Evolutionary conservation across 2,797 vertebrate species (phyloP), one percentile per base, ranked within the genome.

Genomic region (Channallabes apus): DNA sequence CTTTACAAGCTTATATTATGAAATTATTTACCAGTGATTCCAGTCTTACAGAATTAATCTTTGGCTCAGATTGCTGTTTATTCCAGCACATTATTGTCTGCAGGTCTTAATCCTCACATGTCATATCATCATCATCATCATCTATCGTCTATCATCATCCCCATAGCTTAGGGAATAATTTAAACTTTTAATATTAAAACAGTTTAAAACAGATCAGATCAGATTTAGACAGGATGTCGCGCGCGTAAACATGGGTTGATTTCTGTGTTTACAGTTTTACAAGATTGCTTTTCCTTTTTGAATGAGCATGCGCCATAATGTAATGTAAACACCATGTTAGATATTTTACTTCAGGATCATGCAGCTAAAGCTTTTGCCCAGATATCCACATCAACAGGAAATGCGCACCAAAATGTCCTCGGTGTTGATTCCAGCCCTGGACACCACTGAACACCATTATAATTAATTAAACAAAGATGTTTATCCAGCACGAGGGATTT

Each of bases 81-180:
- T 79, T 79, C 32, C 77, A 78, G 76, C 56, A 62, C 35, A 9
- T 35, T 62, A 62, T 78, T 78, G 77, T 62, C 32, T 79, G 58
- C 58, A 61, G 76, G 51, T 84, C 29, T 85, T 89, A 90, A 90
- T 90, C 89, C 89, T 41, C 67, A 68, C 69, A 69, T 68, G 71
- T 56, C 61, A 82, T 87, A 87, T 84, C 61, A 85, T 87, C 35
- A 87, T 84, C 61, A 85, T 87, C 35, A 38, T 38, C 77, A 90
- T 82, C 58, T 61, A 82, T 68, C 59, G 75, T 82, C 38, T 18
- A 41, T 62, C 76, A 41, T 77, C 76, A 61, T 41, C 14, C 58
- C 41, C 77, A 41, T n/a, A 76, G 73, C 20, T 79, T 62, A 79
- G 75, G 84, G 84, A 83, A 85, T 80, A 67, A 80, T 83, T 83